Conservation (phyloP, 2,113 vertebrate genomes). For the Microtus oregoni region DNA sequence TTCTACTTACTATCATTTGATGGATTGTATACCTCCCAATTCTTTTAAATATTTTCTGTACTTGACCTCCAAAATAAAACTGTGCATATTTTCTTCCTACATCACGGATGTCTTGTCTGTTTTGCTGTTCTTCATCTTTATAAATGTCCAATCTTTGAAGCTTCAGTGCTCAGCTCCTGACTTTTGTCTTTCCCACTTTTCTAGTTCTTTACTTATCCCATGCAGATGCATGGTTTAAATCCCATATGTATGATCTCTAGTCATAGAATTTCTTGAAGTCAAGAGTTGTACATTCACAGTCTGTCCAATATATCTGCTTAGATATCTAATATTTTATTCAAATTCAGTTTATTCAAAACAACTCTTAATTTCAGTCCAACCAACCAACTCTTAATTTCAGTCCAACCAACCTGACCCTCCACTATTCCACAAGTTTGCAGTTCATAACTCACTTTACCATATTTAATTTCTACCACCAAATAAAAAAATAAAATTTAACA, state of each 20-base stretch:
- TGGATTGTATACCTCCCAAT: background rate
- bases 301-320: background rate
- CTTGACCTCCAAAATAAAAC: background rate
- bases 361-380: background rate
- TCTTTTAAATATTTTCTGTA: slow-evolving; percentile 45
- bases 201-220: background rate
- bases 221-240: background rate
- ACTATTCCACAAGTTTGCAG: background rate
- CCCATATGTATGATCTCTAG: background rate
- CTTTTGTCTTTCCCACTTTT: background rate
- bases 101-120: background rate
- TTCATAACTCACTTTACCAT: background rate
- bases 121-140: slow-evolving; percentile 10
- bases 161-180: background rate
- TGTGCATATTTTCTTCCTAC: background rate
- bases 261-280: slow-evolving; percentile 21
- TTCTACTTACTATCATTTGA: background rate
- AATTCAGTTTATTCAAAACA: slow-evolving; percentile 36
- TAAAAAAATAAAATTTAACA: background rate
- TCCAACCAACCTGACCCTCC: background rate
- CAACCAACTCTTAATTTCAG: no score
- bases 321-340: background rate
- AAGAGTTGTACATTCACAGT: background rate
- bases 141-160: slow-evolving; percentile 28
- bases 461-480: background rate